Evolutionary conservation across 1,140 invertebrate species (phyloP), one percentile per base, ranked within the genome.

Genomic region (Lordiphosa mommai): DNA sequence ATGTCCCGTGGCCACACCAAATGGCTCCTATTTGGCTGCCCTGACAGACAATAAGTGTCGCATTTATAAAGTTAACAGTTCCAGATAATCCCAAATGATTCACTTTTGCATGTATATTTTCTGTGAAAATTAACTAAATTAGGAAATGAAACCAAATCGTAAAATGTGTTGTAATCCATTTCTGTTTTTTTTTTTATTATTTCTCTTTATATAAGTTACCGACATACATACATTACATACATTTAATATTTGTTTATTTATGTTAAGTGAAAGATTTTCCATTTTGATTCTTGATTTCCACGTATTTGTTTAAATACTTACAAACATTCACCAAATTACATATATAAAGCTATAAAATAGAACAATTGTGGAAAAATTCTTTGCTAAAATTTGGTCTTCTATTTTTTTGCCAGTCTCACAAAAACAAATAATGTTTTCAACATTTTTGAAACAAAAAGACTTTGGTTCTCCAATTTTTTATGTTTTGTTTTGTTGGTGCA

Each of bases 21-120:
- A 72, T 8, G 89, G 90, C 9, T 85, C 86, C 1, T 91, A 91
- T 65, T 69, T 95, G 32, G 92, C 93, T 1, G 91, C 93, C 1
- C 88, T 95, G 1, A 93, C 93, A 0, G 91, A 93, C 34, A 93
- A 92, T 34, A 91, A 91, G 46, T 86, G 94, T 34, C 90, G 92
- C 41, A 72, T 95, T 5, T 94, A 93, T 68, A 92, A 91, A 43
- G 43, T 88, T 3, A 88, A 70, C 30, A 77, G 72, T 44, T 30
- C 23, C 10, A 32, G 7, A 23, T 41, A n/a, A n/a, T n/a, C n/a
- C n/a, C n/a, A n/a, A n/a, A n/a, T n/a, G n/a, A n/a, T n/a, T n/a
- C n/a, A n/a, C n/a, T n/a, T n/a, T n/a, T n/a, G n/a, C n/a, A n/a
- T n/a, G n/a, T n/a, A n/a, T 10, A 23, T 40, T 56, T 61, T 61